Evolutionary conservation across 2,888 invertebrate species (phyloP).

Genomic region (Nemotelus pantherinus): DNA sequence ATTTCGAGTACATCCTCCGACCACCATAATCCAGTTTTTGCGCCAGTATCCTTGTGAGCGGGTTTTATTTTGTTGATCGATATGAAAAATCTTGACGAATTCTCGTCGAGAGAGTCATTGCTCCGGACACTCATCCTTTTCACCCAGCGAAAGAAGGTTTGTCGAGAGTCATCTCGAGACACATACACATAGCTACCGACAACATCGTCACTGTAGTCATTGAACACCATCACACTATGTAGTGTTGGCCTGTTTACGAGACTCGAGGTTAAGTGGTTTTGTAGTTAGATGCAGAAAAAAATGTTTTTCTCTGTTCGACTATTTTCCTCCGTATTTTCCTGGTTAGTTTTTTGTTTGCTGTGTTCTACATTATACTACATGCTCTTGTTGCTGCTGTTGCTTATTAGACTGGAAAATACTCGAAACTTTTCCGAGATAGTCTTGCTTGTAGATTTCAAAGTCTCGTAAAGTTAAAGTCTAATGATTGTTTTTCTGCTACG

Average conservation of each 20-base stretch:
- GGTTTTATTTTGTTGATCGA: conserved; percentile 16
- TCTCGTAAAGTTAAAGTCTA: conserved; percentile 19
- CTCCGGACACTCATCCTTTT: not conserved
- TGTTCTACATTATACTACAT: not conserved
- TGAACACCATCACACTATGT: conserved; percentile 34
- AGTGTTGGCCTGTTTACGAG: conserved; percentile 42
- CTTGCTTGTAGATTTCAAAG: conserved; percentile 1
- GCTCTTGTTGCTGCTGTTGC: conserved; percentile 4
- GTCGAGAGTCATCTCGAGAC: not conserved
- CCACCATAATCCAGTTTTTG: conserved; percentile 1
- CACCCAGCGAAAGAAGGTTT: not conserved
- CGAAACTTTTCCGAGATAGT: conserved; percentile 24
- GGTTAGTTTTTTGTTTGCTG: conserved; percentile 4
- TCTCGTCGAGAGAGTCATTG: not conserved
- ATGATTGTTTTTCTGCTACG: conserved; percentile 36
- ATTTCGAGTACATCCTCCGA: conserved; percentile 20
- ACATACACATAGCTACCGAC: not conserved
- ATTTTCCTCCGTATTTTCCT: not conserved
- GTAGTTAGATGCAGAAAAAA: conserved; percentile 27
- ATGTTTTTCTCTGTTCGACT: conserved; percentile 3
- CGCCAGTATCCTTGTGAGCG: not conserved
- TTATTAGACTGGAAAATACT: not conserved
- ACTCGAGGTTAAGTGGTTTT: conserved; percentile 43
- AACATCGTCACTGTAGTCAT: not conserved
- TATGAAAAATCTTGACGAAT: not conserved